These are phyloP conservation scores for Tokudaia tokunoshimensis DNA, from an alignment of 2,797 vertebrate genomes.

Conservation along the genomic window DNA sequence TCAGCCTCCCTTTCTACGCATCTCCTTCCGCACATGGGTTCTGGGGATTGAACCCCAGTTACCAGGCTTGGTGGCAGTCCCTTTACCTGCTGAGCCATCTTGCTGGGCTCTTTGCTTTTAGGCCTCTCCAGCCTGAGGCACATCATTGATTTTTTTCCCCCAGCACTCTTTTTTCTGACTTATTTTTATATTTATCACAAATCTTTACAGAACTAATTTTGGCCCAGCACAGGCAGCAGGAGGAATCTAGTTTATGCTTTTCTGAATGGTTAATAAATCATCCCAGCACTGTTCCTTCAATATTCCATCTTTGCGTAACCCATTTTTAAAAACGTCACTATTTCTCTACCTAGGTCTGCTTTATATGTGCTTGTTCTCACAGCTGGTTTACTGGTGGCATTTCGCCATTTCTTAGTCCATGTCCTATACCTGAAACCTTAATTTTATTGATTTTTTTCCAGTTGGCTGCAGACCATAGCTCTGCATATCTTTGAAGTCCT, in stretches of 20 bases:
- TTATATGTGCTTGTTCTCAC: background rate
- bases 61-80: background rate
- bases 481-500: slow-evolving; percentile 61
- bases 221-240: background rate
- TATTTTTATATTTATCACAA: slow-evolving; percentile 8
- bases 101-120: background rate
- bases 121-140: slow-evolving; percentile 10
- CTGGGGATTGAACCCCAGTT: background rate
- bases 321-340: slow-evolving; percentile 62
- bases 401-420: background rate
- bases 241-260: slow-evolving; percentile 23
- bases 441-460: background rate
- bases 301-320: background rate
- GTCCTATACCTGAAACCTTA: background rate
- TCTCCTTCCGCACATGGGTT: background rate
- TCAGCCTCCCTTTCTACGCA: background rate
- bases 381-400: background rate
- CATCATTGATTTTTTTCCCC: slow-evolving; percentile 46
- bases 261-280: background rate
- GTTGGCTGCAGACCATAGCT: background rate
- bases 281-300: background rate
- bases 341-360: slow-evolving; percentile 15
- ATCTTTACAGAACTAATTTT: slow-evolving; percentile 43
- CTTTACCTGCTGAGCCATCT: background rate
- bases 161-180: background rate